A percentile compares a stretch with the other conserved stretches of the same genome.
Evolutionary conservation across 2,888 invertebrate species (phyloP).

Genomic region (Masnerella sp.): DNA sequence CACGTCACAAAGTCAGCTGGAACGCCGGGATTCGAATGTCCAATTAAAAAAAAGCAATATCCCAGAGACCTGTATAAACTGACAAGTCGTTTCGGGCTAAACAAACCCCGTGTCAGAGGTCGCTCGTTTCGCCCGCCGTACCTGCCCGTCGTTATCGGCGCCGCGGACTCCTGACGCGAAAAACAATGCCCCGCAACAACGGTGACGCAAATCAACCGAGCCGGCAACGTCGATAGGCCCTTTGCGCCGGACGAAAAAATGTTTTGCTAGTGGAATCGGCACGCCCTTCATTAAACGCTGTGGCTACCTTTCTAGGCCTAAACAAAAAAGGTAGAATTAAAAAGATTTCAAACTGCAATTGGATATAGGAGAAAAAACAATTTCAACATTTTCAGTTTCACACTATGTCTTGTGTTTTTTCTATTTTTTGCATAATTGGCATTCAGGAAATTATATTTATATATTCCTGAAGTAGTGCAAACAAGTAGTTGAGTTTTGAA

Average conservation of each 20-base stretch:
- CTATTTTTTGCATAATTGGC: no score
- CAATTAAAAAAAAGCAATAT: slow-evolving; percentile 65
- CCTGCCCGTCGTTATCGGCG: slow-evolving; percentile 43
- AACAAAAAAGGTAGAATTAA: no score
- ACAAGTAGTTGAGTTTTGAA: no score
- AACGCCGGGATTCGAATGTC: slow-evolving; percentile 58
- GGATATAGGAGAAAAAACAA: no score
- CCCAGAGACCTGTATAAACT: slow-evolving; percentile 54
- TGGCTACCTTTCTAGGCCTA: no score
- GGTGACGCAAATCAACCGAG: slow-evolving; percentile 10
- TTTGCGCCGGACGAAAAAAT: no score
- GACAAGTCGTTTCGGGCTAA: slow-evolving; percentile 56
- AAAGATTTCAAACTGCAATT: no score
- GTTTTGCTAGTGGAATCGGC: background rate
- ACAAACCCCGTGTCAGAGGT: slow-evolving; percentile 60
- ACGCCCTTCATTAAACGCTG: slow-evolving; percentile 15
- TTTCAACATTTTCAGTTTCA: no score
- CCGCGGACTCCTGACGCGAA: slow-evolving; percentile 23
- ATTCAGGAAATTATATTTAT: no score
- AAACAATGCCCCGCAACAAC: slow-evolving; percentile 23
- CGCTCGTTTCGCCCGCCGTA: slow-evolving; percentile 55
- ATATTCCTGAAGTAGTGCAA: no score
- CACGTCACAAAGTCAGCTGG: slow-evolving; percentile 55
- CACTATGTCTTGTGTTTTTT: no score
- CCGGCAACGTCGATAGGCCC: slow-evolving; percentile 29